These are phyloP conservation scores for Nemurella pictetii DNA, from an alignment of 2,888 invertebrate genomes.

Conservation along the genomic window DNA sequence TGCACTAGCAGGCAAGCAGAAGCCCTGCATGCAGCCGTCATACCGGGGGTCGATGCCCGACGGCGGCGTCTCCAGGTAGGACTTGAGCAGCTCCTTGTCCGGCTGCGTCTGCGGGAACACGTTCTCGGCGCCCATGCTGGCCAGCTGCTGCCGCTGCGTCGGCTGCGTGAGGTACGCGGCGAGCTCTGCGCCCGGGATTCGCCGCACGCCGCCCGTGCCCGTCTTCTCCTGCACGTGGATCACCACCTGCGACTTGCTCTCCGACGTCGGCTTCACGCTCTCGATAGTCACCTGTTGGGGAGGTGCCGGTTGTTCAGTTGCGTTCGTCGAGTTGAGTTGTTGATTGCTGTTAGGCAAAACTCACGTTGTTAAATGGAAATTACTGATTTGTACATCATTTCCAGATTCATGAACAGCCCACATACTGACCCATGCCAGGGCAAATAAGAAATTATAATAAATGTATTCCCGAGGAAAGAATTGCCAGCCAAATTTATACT, in stretches of 20 bases:
- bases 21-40: too few relatives aligned
- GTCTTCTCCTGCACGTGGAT: slow-evolving; percentile 73
- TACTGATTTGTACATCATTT: too few relatives aligned
- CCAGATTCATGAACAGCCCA: too few relatives aligned
- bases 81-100: slow-evolving; percentile 76
- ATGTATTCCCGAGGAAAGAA: too few relatives aligned
- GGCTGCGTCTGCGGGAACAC: slow-evolving; percentile 75
- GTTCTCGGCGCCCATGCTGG: slow-evolving; percentile 70
- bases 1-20: too few relatives aligned
- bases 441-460: too few relatives aligned
- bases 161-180: slow-evolving; percentile 70
- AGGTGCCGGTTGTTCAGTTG: too few relatives aligned
- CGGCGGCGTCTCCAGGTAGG: slow-evolving; percentile 90
- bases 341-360: too few relatives aligned
- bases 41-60: slow-evolving; percentile 55
- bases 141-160: slow-evolving; percentile 70
- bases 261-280: slow-evolving; percentile 74
- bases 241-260: slow-evolving; percentile 76
- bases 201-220: slow-evolving; percentile 63
- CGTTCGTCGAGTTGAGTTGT: too few relatives aligned
- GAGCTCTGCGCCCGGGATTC: slow-evolving; percentile 74
- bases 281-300: slow-evolving; percentile 76
- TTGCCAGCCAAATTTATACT: too few relatives aligned
- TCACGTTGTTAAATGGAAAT: too few relatives aligned
- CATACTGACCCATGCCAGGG: too few relatives aligned